Evolutionary conservation across 2,888 invertebrate species (phyloP).

Genomic region (Autographa gamma): DNA sequence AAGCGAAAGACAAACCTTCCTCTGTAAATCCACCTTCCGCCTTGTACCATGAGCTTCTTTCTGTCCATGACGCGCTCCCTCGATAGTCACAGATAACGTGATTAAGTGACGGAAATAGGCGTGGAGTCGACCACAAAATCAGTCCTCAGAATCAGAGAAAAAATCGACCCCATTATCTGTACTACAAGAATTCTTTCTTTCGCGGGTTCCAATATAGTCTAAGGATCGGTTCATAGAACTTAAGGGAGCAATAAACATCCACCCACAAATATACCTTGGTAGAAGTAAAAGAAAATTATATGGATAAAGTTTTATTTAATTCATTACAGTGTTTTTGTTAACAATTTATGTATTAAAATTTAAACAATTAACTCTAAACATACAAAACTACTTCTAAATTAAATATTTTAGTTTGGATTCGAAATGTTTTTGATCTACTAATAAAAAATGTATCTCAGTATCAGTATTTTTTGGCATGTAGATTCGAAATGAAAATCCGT

Average conservation of each 20-base stretch:
- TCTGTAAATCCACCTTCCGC: too few relatives aligned
- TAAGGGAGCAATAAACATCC: neutral
- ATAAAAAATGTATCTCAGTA: conserved; percentile 35
- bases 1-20: too few relatives aligned
- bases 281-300: conserved; percentile 22
- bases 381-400: conserved; percentile 51
- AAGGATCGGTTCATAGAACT: neutral
- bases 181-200: too few relatives aligned
- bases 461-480: neutral
- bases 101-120: too few relatives aligned
- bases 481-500: neutral
- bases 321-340: conserved; percentile 54
- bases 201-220: too few relatives aligned
- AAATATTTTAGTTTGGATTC: conserved; percentile 26
- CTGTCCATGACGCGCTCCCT: too few relatives aligned
- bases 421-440: conserved; percentile 16
- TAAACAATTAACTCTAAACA: conserved; percentile 58
- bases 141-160: too few relatives aligned
- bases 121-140: too few relatives aligned
- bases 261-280: neutral
- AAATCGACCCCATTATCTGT: too few relatives aligned
- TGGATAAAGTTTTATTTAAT: conserved; percentile 50
- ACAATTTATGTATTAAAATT: conserved; percentile 60
- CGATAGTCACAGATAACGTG: too few relatives aligned
- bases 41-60: too few relatives aligned